phyloP scores from a whole-genome alignment of 2,888 invertebrate species.

The Pristionchus exspectatus region DNA sequence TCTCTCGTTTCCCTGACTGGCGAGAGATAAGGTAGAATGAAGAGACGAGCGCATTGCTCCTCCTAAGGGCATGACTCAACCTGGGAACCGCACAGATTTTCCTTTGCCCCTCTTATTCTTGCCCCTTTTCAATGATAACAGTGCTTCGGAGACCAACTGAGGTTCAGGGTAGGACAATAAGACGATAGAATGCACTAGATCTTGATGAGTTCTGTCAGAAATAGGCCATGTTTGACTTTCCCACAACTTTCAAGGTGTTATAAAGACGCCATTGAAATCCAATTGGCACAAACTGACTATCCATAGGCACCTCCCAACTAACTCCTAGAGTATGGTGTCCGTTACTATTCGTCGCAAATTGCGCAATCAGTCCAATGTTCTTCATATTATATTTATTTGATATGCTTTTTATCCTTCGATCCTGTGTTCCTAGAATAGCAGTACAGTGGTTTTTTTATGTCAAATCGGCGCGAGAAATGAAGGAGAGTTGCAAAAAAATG shows the following conservation, averaged over 20 bases:
- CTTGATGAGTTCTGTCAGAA: background rate
- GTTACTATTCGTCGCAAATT: background rate
- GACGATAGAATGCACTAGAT: background rate
- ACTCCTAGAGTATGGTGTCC: background rate
- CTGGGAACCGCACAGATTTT: background rate
- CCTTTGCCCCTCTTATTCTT: background rate
- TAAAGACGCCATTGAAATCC: background rate
- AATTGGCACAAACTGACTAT: background rate
- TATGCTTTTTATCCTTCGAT: too few species aligned
- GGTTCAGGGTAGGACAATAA: background rate
- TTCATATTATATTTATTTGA: background rate
- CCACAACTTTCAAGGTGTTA: conserved; percentile 32
- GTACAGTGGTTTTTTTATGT: too few species aligned
- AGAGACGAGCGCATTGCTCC: background rate
- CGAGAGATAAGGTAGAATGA: too few species aligned
- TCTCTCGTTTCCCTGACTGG: too few species aligned
- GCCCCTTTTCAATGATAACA: background rate
- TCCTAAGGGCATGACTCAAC: background rate
- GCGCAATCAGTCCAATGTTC: background rate
- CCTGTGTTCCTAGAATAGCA: too few species aligned
- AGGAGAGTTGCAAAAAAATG: conserved; percentile 7
- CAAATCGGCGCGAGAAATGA: background rate
- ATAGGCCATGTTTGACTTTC: conserved; percentile 1
- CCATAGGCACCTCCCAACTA: background rate
- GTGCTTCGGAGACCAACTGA: background rate